A percentile compares a stretch with the other conserved stretches of the same genome.
Conservation (phyloP, 2,888 invertebrate genomes). For the Folsomia candida region DNA sequence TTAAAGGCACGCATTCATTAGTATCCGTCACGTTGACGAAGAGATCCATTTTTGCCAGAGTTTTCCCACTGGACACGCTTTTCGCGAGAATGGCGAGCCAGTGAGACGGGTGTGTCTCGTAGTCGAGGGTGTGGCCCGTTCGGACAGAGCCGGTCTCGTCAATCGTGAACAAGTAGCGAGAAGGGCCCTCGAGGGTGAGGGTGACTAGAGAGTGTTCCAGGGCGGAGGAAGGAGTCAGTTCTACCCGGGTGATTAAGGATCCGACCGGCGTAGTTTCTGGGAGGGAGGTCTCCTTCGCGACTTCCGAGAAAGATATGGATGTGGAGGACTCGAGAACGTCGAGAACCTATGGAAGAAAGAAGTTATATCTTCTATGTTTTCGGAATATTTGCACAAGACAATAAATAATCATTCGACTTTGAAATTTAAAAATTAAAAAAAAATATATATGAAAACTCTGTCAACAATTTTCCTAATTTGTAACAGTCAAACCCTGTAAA, state of each 20-base stretch:
- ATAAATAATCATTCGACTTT: too few relatives aligned
- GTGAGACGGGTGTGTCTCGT: conserved; percentile 77
- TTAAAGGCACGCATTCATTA: conserved; percentile 93
- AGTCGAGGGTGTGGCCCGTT: conserved; percentile 80
- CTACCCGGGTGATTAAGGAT: conserved; percentile 71
- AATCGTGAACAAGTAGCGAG: conserved; percentile 71
- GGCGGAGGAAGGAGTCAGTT: conserved; percentile 46
- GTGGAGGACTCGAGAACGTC: conserved; percentile 92
- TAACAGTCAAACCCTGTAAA: too few relatives aligned
- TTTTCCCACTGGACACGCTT: conserved; percentile 84
- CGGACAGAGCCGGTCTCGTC: conserved; percentile 82
- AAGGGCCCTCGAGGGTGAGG: conserved; percentile 51
- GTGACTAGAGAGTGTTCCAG: conserved; percentile 26
- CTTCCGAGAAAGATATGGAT: conserved; percentile 78
- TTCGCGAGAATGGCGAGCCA: conserved; percentile 93
- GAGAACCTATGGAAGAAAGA: conserved; percentile 52
- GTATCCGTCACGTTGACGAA: conserved; percentile 72
- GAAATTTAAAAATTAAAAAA: too few relatives aligned
- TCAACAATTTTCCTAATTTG: too few relatives aligned
- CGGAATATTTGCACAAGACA: too few relatives aligned
- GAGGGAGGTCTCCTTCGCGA: conserved; percentile 71
- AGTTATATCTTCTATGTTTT: too few relatives aligned
- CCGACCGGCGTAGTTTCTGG: conserved; percentile 77
- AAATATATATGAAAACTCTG: too few relatives aligned
- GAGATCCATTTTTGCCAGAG: conserved; percentile 78